Percentiles rank a stretch among this genome's conserved stretches.
These are phyloP conservation scores for Hemicentrotus pulcherrimus DNA, from an alignment of 35 echinoderm and acorn worm species.

Conservation along the genomic window DNA sequence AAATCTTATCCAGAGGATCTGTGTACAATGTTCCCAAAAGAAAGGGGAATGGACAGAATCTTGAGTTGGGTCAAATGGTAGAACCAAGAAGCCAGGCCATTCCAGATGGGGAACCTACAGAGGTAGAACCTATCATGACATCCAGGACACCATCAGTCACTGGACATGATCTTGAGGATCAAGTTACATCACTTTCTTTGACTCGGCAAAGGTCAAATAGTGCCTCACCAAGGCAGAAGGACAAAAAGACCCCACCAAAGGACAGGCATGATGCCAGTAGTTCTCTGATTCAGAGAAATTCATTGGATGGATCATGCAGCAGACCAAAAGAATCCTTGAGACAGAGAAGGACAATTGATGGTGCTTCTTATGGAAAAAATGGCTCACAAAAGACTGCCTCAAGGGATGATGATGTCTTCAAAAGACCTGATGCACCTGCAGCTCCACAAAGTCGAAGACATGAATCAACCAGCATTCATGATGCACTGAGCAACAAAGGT, in stretches of 20 bases:
- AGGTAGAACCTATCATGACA: background rate
- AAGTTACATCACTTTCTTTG: background rate
- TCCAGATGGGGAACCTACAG: conserved; percentile 41
- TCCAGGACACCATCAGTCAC: background rate
- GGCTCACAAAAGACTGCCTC: background rate
- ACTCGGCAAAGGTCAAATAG: conserved; percentile 2
- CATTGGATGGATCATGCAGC: background rate
- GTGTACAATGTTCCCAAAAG: background rate
- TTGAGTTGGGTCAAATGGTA: background rate
- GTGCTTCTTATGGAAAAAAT: background rate
- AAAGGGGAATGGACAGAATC: background rate
- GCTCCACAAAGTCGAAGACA: background rate
- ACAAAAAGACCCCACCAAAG: background rate
- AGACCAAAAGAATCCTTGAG: background rate
- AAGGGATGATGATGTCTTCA: background rate
- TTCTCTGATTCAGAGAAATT: background rate
- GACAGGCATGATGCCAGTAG: background rate
- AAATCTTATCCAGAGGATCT: background rate
- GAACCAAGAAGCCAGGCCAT: conserved; percentile 31
- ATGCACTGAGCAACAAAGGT: background rate
- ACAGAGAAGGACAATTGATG: conserved; percentile 8
- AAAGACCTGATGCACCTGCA: background rate
- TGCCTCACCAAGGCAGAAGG: background rate
- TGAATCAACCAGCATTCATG: background rate
- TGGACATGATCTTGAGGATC: background rate